phyloP scores from a whole-genome alignment of 1,140 invertebrate genomes.

The Philotrypesis tridentata region DNA sequence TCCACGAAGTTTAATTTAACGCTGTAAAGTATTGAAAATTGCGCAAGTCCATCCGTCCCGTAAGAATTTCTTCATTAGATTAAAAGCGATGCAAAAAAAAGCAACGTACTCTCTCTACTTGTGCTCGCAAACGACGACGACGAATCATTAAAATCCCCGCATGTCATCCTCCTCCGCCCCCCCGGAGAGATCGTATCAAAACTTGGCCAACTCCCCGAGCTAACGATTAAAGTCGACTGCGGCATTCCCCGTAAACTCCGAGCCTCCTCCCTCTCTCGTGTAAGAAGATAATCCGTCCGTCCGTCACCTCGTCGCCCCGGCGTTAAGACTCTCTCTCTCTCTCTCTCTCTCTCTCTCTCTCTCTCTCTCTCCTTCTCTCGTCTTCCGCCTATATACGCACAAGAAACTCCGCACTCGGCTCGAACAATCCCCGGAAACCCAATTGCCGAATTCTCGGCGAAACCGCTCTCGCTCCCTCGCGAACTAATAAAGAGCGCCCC shows the following conservation, averaged over 20 bases:
- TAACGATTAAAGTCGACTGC: neutral
- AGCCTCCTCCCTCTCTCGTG: neutral
- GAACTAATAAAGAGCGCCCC: slow-evolving; percentile 37
- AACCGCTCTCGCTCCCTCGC: slow-evolving; percentile 9
- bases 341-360: neutral
- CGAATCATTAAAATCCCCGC: too few species aligned
- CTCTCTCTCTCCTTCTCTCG: neutral
- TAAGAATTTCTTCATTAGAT: neutral
- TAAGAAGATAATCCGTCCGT: slow-evolving; percentile 21
- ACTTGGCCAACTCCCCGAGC: too few species aligned
- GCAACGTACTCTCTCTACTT: neutral
- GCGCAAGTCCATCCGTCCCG: neutral
- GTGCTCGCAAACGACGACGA: neutral
- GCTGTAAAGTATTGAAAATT: neutral
- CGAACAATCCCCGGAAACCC: slow-evolving; percentile 5
- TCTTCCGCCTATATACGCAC: too few species aligned
- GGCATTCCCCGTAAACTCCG: neutral
- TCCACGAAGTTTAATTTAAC: neutral
- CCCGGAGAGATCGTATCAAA: too few species aligned
- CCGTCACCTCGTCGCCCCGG: slow-evolving; percentile 8
- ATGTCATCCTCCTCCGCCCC: too few species aligned
- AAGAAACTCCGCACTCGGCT: neutral
- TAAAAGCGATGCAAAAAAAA: too few species aligned
- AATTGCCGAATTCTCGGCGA: slow-evolving; percentile 25
- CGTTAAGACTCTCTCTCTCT: neutral